phyloP scores from a whole-genome alignment of 37 sponge, comb jelly and placozoan genomes.

The Crambe crambe region DNA sequence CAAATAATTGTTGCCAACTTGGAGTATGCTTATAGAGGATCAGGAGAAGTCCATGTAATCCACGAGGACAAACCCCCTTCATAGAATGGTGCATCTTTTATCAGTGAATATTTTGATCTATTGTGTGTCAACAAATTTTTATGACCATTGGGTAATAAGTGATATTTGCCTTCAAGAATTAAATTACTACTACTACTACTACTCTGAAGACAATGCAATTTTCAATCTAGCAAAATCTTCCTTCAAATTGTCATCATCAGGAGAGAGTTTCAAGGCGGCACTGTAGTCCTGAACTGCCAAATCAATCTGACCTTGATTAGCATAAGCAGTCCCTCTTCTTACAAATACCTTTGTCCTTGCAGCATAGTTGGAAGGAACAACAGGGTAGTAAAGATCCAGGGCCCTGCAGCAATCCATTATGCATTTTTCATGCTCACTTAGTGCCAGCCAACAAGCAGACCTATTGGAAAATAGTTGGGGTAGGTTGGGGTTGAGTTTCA shows the following conservation, averaged over 20 bases:
- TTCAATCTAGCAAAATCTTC: slow-evolving; percentile 51
- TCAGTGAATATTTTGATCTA: background rate
- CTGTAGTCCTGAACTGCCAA: slow-evolving; percentile 80
- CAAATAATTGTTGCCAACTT: slow-evolving; percentile 56
- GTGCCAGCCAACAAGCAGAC: slow-evolving; percentile 79
- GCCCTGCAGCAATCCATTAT: slow-evolving; percentile 76
- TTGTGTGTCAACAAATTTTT: background rate
- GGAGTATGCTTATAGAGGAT: slow-evolving; percentile 89
- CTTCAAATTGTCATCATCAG: slow-evolving; percentile 50
- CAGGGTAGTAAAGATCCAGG: slow-evolving; percentile 83
- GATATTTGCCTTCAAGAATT: background rate
- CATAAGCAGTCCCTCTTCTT: slow-evolving; percentile 88
- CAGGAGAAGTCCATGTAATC: slow-evolving; percentile 56
- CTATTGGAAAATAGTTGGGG: slow-evolving; percentile 88
- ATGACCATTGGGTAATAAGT: background rate
- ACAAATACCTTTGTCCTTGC: slow-evolving; percentile 81
- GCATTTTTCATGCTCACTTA: slow-evolving; percentile 54
- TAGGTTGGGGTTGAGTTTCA: slow-evolving; percentile 69
- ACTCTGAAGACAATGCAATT: slow-evolving; percentile 15
- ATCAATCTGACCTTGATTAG: slow-evolving; percentile 47
- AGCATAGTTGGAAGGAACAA: slow-evolving; percentile 75
- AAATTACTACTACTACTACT: too few species aligned
- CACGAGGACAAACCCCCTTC: background rate
- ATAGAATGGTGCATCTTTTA: background rate
- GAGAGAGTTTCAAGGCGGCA: slow-evolving; percentile 64